Base-by-base conservation (phyloP, 2,113 vertebrate genomes). In the Camelus bactrianus region DNA sequence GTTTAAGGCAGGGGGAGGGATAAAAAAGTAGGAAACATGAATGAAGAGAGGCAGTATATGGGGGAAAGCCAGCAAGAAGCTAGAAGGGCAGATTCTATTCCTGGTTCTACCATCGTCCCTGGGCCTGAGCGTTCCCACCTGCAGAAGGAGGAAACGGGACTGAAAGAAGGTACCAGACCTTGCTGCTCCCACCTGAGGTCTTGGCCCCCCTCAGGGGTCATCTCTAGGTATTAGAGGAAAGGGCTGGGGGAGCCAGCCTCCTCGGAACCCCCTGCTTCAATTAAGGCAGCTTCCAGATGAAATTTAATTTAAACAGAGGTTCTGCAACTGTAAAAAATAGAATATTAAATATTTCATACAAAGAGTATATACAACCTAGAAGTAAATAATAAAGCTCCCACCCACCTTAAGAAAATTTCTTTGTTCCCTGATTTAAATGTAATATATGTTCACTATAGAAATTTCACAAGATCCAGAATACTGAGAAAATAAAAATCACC, bases 351-450 rank as follows among this genome's bases (percentile, higher is more conserved):
- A 52, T 65, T 58, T 73, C 50, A 50, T 50, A 30, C 22, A 89
- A 88, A 72, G 17, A 22, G 9, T 58, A 67, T 6, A 42, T 35
- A 38, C 0, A 16, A 54, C 14, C 82, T 32, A 38, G 12, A 91
- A 62, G 30, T 24, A 86, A 42, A 65, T 52, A 14, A 60, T 35
- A 46, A 82, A 86, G 32, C n/a, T 42, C 6, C 46, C 10, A 56
- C 1, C 6, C 46, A 70, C 35, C 50, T 62, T 82, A 82, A 91
- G 65, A 77, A 75, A 91, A 32, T 70, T 56, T 58, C 10, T 60
- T 75, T 80, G 54, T 84, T 83, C 82, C 35, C 56, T 79, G 19
- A 13, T n/a, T 89, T 56, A 84, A 88, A 64, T 70, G 48, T 42
- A n/a, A 89, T 24, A 26, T n/a, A 56, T 64, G 56, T 62, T 84